These are phyloP conservation scores for Promerops cafer DNA, from an alignment of 2,113 vertebrate species.

Conservation along the genomic window DNA sequence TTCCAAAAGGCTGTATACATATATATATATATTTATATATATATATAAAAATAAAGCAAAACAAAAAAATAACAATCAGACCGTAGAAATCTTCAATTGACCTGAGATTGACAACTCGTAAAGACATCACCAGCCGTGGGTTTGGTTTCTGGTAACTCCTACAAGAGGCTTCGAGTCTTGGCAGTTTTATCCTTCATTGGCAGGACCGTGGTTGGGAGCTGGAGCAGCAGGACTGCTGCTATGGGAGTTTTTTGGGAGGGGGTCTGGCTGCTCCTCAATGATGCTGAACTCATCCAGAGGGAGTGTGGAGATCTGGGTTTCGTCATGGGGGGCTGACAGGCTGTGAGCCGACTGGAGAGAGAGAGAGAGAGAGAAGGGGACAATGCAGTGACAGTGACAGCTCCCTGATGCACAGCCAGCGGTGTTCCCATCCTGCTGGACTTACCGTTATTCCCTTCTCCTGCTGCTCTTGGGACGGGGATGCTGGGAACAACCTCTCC, in stretches of 20 bases:
- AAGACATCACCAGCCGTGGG: conserved; percentile 55
- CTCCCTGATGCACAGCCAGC: not conserved
- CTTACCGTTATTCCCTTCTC: conserved; percentile 74
- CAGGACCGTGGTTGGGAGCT: not conserved
- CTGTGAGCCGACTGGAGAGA: conserved; percentile 56
- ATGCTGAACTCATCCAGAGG: conserved; percentile 78
- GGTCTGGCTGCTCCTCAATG: conserved; percentile 65
- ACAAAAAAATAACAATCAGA: conserved; percentile 70
- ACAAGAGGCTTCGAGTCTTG: conserved; percentile 15
- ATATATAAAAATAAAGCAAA: conserved; percentile 69
- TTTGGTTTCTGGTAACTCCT: conserved; percentile 41
- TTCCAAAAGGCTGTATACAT: conserved; percentile 46
- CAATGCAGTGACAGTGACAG: not conserved
- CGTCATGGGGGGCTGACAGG: conserved; percentile 34
- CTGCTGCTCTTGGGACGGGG: conserved; percentile 25
- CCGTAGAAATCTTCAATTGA: conserved; percentile 76
- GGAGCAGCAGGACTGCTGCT: not conserved
- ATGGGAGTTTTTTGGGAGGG: not conserved
- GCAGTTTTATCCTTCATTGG: conserved; percentile 61
- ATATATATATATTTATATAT: conserved; percentile 32
- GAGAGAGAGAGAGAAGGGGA: not conserved
- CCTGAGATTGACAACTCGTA: conserved; percentile 85
- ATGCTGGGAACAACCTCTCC: conserved; percentile 80
- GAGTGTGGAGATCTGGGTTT: conserved; percentile 81
- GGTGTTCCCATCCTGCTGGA: not conserved